Evolutionary conservation across 2,888 invertebrate species (phyloP), one percentile per base, ranked within the genome.

Genomic region (Scaptomyza tumidula): DNA sequence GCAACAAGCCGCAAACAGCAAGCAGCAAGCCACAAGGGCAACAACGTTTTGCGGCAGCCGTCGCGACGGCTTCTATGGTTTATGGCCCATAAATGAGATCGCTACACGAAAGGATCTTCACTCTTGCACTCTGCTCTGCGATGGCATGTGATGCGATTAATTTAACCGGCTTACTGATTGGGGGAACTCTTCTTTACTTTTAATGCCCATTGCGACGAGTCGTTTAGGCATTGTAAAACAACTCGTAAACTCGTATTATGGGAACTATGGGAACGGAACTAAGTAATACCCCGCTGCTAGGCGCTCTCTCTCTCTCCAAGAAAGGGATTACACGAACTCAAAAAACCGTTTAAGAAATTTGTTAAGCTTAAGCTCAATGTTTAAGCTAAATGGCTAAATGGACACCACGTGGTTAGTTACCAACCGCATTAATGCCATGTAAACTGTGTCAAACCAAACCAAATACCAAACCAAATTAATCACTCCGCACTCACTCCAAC

Each of bases 11-110:
- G 24, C 24, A 24, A 24, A 3, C 24, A 24, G 24, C 24, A 24
- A 24, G 3, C 13, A 37, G 50, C 35, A 59, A 39, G 35, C 58
- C 49, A 45, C 61, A 63, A 66, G 57, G 52, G 61, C 56, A 56
- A 62, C 60, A 56, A 62, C 60, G 19, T 14, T 48, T 33, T 41
- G 24, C 24, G 5, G 24, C 24, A 24, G 24, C 24, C 24, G 19
- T 43, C 53, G 66, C 52, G 9, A 37, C 43, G 71, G n/a, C 75
- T 77, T 76, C 73, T 75, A 79, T 76, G 75, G 80, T 83, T 86
- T 88, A 86, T 84, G 76, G 75, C 55, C 80, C 88, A 88, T 87
- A 87, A 88, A 88, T 78, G 85, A 80, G 84, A 78, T 81, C 81
- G 78, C 82, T 84, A 77, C 74, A 76, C 52, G 37, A 24, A 72